Percentiles rank a stretch among this genome's conserved stretches.
Conservation (phyloP, 2,113 vertebrate species). For the Pica pica region DNA sequence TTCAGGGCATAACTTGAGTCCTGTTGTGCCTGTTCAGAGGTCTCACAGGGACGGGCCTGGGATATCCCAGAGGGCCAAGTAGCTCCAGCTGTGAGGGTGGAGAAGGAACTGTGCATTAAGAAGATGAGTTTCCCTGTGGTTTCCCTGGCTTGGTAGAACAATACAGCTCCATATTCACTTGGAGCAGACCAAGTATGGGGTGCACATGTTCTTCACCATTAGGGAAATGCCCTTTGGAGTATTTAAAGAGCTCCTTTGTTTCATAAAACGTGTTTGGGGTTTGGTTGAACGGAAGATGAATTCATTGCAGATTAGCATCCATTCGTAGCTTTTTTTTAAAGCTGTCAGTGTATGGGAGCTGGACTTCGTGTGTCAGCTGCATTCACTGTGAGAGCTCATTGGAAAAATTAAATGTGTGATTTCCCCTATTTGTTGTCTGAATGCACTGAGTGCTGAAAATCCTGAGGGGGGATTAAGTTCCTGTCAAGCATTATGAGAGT, state of each 20-base stretch:
- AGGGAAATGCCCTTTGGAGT: neutral
- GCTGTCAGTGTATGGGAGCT: neutral
- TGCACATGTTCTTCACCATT: neutral
- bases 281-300: neutral
- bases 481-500: neutral
- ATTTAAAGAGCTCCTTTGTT: neutral
- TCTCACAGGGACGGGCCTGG: neutral
- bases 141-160: neutral
- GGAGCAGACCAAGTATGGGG: neutral
- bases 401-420: neutral
- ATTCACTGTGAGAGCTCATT: neutral
- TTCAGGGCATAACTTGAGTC: neutral
- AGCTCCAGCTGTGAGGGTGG: neutral
- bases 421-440: neutral
- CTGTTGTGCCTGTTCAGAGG: neutral
- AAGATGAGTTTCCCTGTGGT: neutral
- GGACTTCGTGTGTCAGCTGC: neutral
- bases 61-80: neutral
- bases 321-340: neutral
- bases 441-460: neutral
- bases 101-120: rapidly evolving
- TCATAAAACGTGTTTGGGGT: neutral
- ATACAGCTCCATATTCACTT: neutral
- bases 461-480: neutral
- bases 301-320: neutral